Evolutionary conservation across 2,113 vertebrate genomes (phyloP), one percentile per base, ranked within the genome.

Genomic region (Hemicordylus capensis): DNA sequence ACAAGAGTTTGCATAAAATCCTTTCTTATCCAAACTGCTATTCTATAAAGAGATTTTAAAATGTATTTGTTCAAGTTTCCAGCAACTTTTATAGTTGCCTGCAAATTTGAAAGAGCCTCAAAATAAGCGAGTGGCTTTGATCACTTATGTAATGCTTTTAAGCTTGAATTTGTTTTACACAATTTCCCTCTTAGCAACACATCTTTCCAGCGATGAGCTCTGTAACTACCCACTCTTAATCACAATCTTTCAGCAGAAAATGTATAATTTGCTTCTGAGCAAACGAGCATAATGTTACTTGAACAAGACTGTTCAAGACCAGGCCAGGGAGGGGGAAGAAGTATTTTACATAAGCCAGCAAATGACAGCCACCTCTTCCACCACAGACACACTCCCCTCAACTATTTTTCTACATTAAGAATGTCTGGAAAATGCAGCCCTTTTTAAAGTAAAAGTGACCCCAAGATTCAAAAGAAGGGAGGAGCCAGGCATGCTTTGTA

Each of bases 211-310:
- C 70, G 54, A 89, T 19, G 66, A 89, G 87, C 54, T 70, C 80
- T 59, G 85, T 20, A 85, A 46, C 81, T 70, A 44, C 48, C 76
- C 83, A 79, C 85, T 0, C 9, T 73, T 81, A 0, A 89, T 80
- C 85, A 59, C 92, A 92, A 44, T 26, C 90, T 64, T 85, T 54
- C 90, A 87, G 17, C 59, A 89, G 80, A 83, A 78, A 84, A 83
- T n/a, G 88, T 85, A 73, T 37, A 82, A 94, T 94, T 94, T 91
- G 85, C 20, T 14, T 77, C 88, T 76, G 42, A 89, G 92, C 42
- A 1, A 3, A 51, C 83, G 76, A 91, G 88, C 64, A 73, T 1
- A 56, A 0, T 1, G 24, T 81, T 88, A 89, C 51, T 39, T 91
- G 39, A 92, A 91, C 34, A 83, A 84, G 39, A 51, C 44, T 56